Evolutionary conservation across 2,797 vertebrate species (phyloP), one percentile per base, ranked within the genome.

Genomic region (Taeniopygia guttata): DNA sequence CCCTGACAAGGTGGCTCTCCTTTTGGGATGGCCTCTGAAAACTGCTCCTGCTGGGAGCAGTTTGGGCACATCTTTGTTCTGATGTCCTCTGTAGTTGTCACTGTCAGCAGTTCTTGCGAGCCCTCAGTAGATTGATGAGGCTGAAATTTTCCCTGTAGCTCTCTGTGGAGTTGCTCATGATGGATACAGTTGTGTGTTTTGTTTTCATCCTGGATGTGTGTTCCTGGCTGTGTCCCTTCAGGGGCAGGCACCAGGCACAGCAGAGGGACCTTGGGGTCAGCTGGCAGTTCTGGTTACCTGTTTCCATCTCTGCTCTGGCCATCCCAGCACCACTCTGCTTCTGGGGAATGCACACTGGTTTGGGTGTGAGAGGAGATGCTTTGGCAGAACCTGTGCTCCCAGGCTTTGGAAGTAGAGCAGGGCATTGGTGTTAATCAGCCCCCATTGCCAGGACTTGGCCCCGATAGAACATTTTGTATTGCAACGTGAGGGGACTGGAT

Each of bases 231-330:
- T 27, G 38, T 30, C 6, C n/a, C 42, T 64, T 10, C 21, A 22
- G 30, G 59, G 60, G 5, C 52, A 43, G 23, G 10, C n/a, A 16
- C 7, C 2, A 11, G 42, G 25, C 42, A 56, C 38, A 43, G 40
- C 19, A 48, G 45, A 20, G 51, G 38, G 22, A 38, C 27, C 26
- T 13, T 2, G 13, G 58, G 5, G 2, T 2, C 8, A 1, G n/a
- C 22, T 60, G 27, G 22, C 10, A 8, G 34, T 82, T 48, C 76
- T 64, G 34, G 10, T n/a, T 23, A 11, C 9, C 58, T 40, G 19
- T 52, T 68, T 56, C 54, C 17, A 2, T 52, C 34, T 85, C 38
- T 12, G 12, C 72, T n/a, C 20, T 30, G 51, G 51, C 43, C 32
- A 17, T 48, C 27, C 46, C 43, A 27, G 8, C 62, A 16, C 16